A percentile compares a stretch with the other conserved stretches of the same genome.
Conservation (phyloP, 1,140 invertebrate genomes). For the Laodelphax striatellus region DNA sequence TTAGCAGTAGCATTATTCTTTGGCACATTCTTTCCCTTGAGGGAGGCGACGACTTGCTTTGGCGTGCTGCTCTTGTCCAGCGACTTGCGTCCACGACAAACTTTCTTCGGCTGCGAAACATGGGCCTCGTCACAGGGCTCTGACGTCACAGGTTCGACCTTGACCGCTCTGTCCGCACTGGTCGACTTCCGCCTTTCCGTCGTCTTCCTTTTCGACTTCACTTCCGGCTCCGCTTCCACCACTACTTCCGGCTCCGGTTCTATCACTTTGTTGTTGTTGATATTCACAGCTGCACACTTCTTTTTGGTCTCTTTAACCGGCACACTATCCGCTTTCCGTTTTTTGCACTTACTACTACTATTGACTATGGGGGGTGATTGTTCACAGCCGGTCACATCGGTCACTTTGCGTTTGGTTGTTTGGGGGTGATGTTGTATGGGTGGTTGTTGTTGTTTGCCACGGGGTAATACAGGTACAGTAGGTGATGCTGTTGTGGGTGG, state of each 20-base stretch:
- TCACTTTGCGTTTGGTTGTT: background rate
- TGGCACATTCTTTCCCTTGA: background rate
- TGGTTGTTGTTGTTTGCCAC: slow-evolving; percentile 22
- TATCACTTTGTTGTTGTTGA: slow-evolving; percentile 21
- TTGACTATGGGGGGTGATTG: background rate
- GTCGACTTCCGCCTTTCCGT: slow-evolving; percentile 14
- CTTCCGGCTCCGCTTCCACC: slow-evolving; percentile 8
- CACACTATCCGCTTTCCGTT: slow-evolving; percentile 1
- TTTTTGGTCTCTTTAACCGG: slow-evolving; percentile 21
- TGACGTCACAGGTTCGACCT: background rate
- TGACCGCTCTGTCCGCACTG: background rate
- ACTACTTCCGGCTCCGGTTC: slow-evolving; percentile 28
- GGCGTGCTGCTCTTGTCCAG: too few species aligned
- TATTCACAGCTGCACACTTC: slow-evolving; percentile 19
- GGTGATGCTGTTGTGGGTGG: background rate
- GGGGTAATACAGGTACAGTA: slow-evolving; percentile 9
- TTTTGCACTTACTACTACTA: slow-evolving; percentile 6
- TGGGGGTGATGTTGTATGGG: slow-evolving; percentile 28
- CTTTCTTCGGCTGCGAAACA: background rate
- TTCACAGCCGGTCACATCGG: slow-evolving; percentile 3
- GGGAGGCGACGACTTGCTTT: background rate
- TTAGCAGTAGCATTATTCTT: background rate
- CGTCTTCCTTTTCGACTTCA: slow-evolving; percentile 22
- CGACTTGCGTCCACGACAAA: background rate
- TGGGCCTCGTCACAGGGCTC: too few species aligned